A percentile compares a stretch with the other conserved stretches of the same genome.
Conservation (phyloP, 2,113 vertebrate genomes). For the Colaptes auratus region DNA sequence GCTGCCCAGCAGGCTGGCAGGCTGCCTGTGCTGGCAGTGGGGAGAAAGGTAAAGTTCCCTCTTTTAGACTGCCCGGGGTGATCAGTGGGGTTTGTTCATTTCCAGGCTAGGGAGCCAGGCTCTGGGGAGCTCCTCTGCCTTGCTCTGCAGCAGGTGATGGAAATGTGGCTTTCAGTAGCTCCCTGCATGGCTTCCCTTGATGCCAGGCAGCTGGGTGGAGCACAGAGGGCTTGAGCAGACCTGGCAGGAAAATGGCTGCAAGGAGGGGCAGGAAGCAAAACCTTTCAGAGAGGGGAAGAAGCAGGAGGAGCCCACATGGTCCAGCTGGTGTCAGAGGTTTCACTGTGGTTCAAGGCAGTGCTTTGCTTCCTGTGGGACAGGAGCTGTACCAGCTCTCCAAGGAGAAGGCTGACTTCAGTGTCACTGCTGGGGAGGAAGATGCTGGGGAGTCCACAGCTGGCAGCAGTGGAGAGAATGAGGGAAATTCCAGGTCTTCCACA, state of each 20-base stretch:
- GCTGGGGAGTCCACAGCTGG: slow-evolving; percentile 75
- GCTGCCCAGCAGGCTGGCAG: not conserved
- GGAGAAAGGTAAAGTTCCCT: not conserved
- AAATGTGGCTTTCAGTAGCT: not conserved
- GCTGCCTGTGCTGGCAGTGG: not conserved
- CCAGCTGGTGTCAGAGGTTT: not conserved
- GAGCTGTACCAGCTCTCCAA: slow-evolving; percentile 94
- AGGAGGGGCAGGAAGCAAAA: not conserved
- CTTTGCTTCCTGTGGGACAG: slow-evolving; percentile 66
- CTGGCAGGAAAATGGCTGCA: not conserved
- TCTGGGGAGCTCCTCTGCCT: not conserved
- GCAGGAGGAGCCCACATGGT: rapidly evolving
- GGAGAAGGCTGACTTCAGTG: slow-evolving; percentile 86
- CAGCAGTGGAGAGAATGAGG: slow-evolving; percentile 83
- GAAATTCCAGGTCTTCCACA: slow-evolving; percentile 77
- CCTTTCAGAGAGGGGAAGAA: rapidly evolving
- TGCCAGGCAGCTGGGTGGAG: not conserved
- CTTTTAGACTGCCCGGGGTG: not conserved
- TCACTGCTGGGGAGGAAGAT: slow-evolving; percentile 83
- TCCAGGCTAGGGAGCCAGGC: not conserved
- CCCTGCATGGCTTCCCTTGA: not conserved
- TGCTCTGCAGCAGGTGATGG: not conserved
- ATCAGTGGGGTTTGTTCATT: not conserved
- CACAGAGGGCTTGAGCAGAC: not conserved
- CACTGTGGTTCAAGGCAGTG: not conserved